Percentiles rank a stretch among this genome's conserved stretches.
phyloP scores from a whole-genome alignment of 1,140 invertebrate genomes.

The Pseudomyrmex gracilis region DNA sequence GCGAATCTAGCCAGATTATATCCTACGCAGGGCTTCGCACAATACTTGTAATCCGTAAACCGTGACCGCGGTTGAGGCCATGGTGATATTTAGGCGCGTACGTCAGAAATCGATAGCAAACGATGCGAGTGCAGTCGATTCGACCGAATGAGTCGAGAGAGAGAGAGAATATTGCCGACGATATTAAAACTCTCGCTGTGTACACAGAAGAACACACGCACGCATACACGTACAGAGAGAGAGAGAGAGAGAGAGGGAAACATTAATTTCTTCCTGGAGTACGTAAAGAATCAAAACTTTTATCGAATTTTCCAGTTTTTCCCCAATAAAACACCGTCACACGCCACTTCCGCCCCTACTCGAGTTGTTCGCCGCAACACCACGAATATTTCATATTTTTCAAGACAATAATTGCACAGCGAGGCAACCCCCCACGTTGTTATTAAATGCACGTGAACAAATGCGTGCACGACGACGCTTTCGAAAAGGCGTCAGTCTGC shows the following conservation, averaged over 20 bases:
- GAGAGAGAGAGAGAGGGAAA: no score
- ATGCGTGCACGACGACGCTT: conserved; percentile 67
- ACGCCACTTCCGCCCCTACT: background rate
- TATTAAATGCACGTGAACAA: conserved; percentile 79
- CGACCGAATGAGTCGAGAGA: no score
- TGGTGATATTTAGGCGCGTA: conserved; percentile 64
- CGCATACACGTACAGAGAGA: no score
- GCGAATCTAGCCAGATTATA: conserved; percentile 85
- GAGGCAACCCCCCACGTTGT: conserved; percentile 68
- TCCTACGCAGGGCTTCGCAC: conserved; percentile 83
- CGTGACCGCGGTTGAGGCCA: conserved; percentile 75
- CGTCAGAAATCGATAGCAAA: conserved; percentile 40
- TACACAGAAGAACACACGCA: background rate
- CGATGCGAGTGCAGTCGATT: background rate
- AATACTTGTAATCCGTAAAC: conserved; percentile 82
- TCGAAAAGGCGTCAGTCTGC: background rate
- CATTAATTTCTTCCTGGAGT: background rate
- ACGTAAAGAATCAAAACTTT: background rate
- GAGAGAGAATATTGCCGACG: no score
- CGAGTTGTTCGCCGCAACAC: background rate
- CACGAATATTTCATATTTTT: conserved; percentile 77
- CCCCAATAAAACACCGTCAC: no score
- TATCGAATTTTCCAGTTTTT: conserved; percentile 9
- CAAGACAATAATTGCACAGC: conserved; percentile 76
- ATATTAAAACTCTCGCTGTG: background rate